phyloP scores from a whole-genome alignment of 1,140 invertebrate genomes.

The Homalodisca vitripennis region DNA sequence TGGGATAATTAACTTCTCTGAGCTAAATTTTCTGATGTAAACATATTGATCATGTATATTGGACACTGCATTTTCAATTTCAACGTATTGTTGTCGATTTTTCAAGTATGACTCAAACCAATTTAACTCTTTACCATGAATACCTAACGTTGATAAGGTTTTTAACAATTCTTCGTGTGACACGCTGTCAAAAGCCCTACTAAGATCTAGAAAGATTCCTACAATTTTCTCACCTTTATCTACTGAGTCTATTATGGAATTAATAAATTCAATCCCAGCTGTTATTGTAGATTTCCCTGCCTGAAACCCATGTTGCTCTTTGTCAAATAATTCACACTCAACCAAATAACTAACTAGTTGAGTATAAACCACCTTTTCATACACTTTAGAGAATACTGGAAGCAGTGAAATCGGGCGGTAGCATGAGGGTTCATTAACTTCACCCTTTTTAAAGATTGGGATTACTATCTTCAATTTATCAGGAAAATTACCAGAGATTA shows the following conservation, averaged over 20 bases:
- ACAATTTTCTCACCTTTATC: conserved; percentile 21
- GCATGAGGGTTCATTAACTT: conserved; percentile 29
- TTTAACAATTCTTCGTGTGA: conserved; percentile 27
- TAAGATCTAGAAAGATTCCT: conserved; percentile 32
- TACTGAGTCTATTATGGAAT: conserved; percentile 21
- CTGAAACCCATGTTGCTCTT: conserved; percentile 36
- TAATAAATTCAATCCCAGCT: conserved; percentile 31
- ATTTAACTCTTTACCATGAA: background rate
- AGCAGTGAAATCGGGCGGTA: conserved; percentile 38
- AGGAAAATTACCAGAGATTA: conserved; percentile 33
- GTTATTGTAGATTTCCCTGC: conserved; percentile 34
- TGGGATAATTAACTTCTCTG: background rate
- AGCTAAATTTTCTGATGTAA: background rate
- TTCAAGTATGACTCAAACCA: conserved; percentile 12
- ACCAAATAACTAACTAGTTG: conserved; percentile 34
- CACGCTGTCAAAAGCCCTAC: conserved; percentile 37
- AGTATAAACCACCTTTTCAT: conserved; percentile 34
- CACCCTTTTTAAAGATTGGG: conserved; percentile 38
- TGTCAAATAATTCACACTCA: conserved; percentile 31
- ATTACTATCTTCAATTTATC: conserved; percentile 37
- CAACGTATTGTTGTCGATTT: conserved; percentile 15
- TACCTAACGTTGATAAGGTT: background rate
- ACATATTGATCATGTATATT: background rate
- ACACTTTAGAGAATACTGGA: conserved; percentile 36
- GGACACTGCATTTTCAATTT: background rate